phyloP scores from a whole-genome alignment of 2,797 vertebrate species.

The Thaleichthys pacificus region DNA sequence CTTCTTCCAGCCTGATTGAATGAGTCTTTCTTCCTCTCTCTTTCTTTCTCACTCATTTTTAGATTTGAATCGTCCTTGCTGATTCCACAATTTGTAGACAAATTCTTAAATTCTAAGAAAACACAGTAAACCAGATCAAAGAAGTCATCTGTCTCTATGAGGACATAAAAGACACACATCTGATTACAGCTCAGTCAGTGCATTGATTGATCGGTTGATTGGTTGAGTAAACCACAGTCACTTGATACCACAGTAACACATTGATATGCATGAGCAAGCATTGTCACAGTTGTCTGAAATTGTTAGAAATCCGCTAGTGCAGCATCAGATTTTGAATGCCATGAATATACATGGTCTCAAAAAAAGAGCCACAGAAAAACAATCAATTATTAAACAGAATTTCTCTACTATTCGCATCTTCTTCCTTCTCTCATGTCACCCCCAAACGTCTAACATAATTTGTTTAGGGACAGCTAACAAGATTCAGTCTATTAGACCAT shows the following conservation, averaged over 20 bases:
- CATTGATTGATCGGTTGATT: constrained; percentile 48
- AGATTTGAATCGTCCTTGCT: no score
- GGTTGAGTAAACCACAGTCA: constrained; percentile 20
- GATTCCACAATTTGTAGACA: no score
- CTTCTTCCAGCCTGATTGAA: constrained; percentile 26
- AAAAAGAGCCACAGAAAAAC: background rate
- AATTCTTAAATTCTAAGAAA: no score
- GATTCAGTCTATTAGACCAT: background rate
- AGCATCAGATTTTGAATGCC: constrained; percentile 30
- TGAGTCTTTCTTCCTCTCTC: background rate
- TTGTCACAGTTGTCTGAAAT: constrained; percentile 20
- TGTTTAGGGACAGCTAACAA: background rate
- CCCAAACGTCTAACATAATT: background rate
- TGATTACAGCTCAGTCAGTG: constrained; percentile 38
- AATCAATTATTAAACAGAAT: background rate
- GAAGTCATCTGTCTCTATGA: constrained; percentile 26
- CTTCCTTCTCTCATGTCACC: background rate
- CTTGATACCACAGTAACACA: constrained; percentile 33
- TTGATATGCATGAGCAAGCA: constrained; percentile 38
- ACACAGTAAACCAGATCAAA: background rate
- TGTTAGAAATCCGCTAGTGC: constrained; percentile 38
- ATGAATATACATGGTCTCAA: background rate
- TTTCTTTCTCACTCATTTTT: background rate
- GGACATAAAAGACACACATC: constrained; percentile 42
- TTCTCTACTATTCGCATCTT: background rate